Conservation (phyloP, 2,888 invertebrate genomes). For the Gastrophysa polygoni region DNA sequence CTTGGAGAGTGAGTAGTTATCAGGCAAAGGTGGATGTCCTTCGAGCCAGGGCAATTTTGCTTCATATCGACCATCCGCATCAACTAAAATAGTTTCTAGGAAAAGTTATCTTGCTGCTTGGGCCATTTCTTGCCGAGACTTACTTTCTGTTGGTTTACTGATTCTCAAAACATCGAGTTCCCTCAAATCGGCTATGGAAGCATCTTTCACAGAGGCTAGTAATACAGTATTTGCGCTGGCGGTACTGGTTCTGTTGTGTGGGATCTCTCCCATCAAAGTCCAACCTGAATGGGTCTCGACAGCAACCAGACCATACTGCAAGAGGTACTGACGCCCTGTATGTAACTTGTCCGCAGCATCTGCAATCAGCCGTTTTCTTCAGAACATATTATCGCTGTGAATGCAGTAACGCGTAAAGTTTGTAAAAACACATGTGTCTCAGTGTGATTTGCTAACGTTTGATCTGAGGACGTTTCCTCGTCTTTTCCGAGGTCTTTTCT, state of each 20-base stretch:
- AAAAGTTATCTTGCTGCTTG: conserved; percentile 19
- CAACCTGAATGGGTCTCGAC: conserved; percentile 14
- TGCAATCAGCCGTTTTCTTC: not conserved
- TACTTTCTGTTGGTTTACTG: conserved; percentile 41
- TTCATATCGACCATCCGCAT: conserved; percentile 30
- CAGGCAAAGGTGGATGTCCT: conserved; percentile 24
- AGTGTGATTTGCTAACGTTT: not conserved
- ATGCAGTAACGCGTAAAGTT: not conserved
- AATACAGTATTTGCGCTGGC: too few relatives aligned
- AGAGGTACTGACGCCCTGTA: conserved; percentile 22
- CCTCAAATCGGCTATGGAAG: conserved; percentile 40
- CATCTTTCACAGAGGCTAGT: conserved; percentile 11
- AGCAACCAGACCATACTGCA: conserved; percentile 24
- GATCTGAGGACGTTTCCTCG: not conserved
- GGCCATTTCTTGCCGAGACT: not conserved
- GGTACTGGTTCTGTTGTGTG: too few relatives aligned
- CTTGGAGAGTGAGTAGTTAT: conserved; percentile 22
- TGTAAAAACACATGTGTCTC: not conserved
- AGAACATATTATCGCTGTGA: not conserved
- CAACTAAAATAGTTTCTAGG: conserved; percentile 20
- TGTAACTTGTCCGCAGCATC: conserved; percentile 23
- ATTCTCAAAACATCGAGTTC: conserved; percentile 47
- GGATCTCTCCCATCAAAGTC: conserved; percentile 18
- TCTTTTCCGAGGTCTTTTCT: too few relatives aligned
- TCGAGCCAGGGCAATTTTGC: conserved; percentile 31